Percentiles rank a stretch among this genome's conserved stretches.
Evolutionary conservation across 2,888 invertebrate genomes (phyloP).

Genomic region (Congeria kusceri): DNA sequence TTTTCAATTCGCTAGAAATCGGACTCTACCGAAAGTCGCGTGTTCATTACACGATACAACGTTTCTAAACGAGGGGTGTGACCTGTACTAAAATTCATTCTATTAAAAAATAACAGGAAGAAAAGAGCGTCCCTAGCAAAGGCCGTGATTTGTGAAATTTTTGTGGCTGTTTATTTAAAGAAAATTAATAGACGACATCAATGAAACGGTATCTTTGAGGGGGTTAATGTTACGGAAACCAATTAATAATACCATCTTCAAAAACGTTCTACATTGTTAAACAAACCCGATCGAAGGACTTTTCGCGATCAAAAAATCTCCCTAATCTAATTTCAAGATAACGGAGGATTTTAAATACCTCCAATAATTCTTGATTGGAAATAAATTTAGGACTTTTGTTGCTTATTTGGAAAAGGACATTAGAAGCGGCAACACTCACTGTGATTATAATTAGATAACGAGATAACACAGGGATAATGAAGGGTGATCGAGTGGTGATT

Average conservation of each 20-base stretch:
- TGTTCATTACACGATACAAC: slow-evolving; percentile 5
- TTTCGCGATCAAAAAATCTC: slow-evolving; percentile 21
- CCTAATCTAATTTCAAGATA: slow-evolving; percentile 25
- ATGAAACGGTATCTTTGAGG: slow-evolving; percentile 9
- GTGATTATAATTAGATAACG: background rate
- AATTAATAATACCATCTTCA: slow-evolving; percentile 29
- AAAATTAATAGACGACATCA: slow-evolving; percentile 6
- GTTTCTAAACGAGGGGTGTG: background rate
- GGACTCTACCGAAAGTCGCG: background rate
- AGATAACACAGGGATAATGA: slow-evolving; percentile 59
- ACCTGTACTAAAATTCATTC: too few relatives aligned
- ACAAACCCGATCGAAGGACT: slow-evolving; percentile 10
- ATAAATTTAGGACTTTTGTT: slow-evolving; percentile 41
- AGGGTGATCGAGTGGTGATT: slow-evolving; percentile 51
- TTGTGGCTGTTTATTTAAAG: background rate
- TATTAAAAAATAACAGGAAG: too few relatives aligned
- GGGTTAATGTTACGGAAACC: slow-evolving; percentile 20
- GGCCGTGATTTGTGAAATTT: too few relatives aligned
- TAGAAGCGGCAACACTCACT: too few relatives aligned
- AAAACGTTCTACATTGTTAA: slow-evolving; percentile 30
- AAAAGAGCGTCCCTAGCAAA: too few relatives aligned
- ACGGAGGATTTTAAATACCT: slow-evolving; percentile 36
- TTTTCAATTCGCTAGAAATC: background rate
- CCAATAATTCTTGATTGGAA: slow-evolving; percentile 52
- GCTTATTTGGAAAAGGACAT: too few relatives aligned